Evolutionary conservation across 2,797 vertebrate genomes (phyloP).

Genomic region (Tragelaphus oryx): DNA sequence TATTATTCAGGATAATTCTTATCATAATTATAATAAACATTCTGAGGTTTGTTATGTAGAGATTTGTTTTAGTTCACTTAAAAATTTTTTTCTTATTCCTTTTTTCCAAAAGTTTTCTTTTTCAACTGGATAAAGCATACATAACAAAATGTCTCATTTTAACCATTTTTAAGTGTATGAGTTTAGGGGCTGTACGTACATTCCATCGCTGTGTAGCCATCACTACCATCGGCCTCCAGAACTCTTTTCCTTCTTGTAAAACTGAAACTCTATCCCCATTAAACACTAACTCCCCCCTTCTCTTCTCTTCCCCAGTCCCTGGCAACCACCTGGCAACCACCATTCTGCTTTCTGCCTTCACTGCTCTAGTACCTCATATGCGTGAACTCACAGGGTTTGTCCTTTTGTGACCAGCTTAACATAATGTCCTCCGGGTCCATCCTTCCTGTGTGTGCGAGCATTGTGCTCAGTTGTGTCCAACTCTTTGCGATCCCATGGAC

Average conservation of each 20-base stretch:
- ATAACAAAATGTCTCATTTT: background rate
- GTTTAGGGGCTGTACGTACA: too few relatives aligned
- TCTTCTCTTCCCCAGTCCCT: background rate
- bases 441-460: background rate
- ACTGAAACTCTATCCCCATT: background rate
- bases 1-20: background rate
- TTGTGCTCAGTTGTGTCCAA: background rate
- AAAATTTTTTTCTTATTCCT: background rate
- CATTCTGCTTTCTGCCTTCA: background rate
- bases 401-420: background rate
- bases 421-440: background rate
- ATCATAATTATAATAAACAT: background rate
- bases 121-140: background rate
- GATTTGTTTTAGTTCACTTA: background rate
- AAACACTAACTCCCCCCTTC: background rate
- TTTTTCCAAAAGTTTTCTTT: background rate
- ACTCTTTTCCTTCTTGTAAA: background rate
- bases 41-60: background rate
- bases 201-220: rapidly evolving
- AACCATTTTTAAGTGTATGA: background rate
- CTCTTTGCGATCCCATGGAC: background rate
- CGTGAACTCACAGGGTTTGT: background rate
- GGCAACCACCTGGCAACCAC: background rate
- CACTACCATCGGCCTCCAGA: background rate
- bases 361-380: background rate